A percentile compares a stretch with the other conserved stretches of the same genome.
Conservation (phyloP, 2,113 vertebrate genomes). For the Pseudorhombus dupliciocellatus region DNA sequence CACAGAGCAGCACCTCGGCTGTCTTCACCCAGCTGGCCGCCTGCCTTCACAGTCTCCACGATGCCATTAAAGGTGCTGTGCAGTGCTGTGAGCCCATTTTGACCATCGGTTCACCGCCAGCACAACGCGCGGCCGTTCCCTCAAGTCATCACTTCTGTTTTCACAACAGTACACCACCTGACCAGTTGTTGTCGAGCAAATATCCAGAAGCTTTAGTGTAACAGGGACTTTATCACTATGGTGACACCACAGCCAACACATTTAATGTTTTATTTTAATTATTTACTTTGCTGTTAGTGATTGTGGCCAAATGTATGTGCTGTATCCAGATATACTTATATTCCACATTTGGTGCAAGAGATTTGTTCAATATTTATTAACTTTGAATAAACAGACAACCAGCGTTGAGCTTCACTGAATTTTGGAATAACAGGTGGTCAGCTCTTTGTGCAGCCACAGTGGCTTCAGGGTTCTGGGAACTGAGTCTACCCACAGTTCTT, state of each 20-base stretch:
- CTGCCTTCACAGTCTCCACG: conserved; percentile 90
- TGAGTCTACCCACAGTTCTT: background rate
- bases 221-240: background rate
- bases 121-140: background rate
- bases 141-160: background rate
- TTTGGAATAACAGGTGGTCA: background rate
- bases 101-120: background rate
- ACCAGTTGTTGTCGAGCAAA: conserved; percentile 10
- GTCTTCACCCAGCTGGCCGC: conserved; percentile 91
- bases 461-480: too few relatives aligned
- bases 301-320: conserved; percentile 2
- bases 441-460: too few relatives aligned
- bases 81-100: background rate
- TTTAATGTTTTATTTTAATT: conserved; percentile 4
- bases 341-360: too few relatives aligned
- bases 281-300: conserved; percentile 1
- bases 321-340: too few relatives aligned
- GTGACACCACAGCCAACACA: background rate
- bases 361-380: too few relatives aligned
- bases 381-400: too few relatives aligned
- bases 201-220: background rate
- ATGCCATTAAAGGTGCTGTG: conserved; percentile 92
- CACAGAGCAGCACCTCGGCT: conserved; percentile 86
- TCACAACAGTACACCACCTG: background rate
- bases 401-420: too few relatives aligned